These are phyloP conservation scores for Emydoidea blandingii DNA, from an alignment of 2,797 vertebrate genomes.

Conservation along the genomic window DNA sequence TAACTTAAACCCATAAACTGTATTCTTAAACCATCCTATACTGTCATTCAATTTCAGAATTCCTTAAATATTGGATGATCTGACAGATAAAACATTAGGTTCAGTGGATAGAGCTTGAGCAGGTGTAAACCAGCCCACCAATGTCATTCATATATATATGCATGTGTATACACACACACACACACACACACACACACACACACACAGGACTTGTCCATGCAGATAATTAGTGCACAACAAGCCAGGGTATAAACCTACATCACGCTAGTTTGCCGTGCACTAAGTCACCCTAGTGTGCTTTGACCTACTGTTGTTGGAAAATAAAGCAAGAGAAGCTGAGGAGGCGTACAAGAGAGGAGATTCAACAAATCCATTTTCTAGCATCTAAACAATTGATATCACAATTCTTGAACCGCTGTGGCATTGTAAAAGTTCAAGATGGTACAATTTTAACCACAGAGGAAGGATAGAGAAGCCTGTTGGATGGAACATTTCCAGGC, in stretches of 20 bases:
- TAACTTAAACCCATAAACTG: constrained; percentile 22
- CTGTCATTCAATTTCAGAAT: constrained; percentile 28
- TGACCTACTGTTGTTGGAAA: background rate
- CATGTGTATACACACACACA: too few species aligned
- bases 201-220: too few species aligned
- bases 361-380: background rate
- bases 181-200: too few species aligned
- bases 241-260: too few species aligned
- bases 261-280: too few species aligned
- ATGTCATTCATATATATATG: background rate
- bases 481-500: background rate
- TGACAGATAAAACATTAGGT: background rate
- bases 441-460: background rate
- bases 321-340: background rate
- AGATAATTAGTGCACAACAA: too few species aligned
- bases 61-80: background rate
- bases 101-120: background rate
- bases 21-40: constrained; percentile 22
- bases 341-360: background rate
- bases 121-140: constrained; percentile 1
- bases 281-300: too few species aligned
- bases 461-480: background rate
- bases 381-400: background rate
- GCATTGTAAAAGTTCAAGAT: background rate
- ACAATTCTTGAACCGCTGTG: background rate